phyloP scores from a whole-genome alignment of 2,113 vertebrate species.

The Notothenia coriiceps region DNA sequence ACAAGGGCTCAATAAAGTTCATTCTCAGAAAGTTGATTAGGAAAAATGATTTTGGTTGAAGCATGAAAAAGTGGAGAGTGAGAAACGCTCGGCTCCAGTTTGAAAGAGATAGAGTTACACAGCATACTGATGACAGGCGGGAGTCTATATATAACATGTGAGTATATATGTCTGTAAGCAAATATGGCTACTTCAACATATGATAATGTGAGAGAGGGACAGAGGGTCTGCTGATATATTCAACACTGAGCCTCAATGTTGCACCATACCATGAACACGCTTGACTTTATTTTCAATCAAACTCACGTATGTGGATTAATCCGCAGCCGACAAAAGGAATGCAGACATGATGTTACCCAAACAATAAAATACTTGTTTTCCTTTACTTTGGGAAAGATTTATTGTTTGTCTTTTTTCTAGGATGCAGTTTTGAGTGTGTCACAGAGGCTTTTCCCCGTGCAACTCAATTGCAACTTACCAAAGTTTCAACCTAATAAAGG shows the following conservation, averaged over 20 bases:
- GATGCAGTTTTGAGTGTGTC: too few species aligned
- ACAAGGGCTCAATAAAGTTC: not conserved
- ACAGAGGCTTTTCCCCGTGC: too few species aligned
- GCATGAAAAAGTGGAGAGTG: not conserved
- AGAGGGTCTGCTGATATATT: not conserved
- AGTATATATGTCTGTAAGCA: conserved; percentile 19
- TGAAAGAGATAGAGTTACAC: conserved; percentile 32
- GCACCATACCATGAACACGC: not conserved
- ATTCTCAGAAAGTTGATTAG: not conserved
- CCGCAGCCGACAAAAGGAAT: too few species aligned
- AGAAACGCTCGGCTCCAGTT: not conserved
- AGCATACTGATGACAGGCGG: conserved; percentile 26
- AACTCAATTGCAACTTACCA: too few species aligned
- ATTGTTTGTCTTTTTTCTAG: too few species aligned
- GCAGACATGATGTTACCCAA: too few species aligned
- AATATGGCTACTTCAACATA: conserved; percentile 20
- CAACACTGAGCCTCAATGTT: not conserved
- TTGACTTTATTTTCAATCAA: not conserved
- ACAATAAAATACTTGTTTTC: too few species aligned
- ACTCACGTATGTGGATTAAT: not conserved
- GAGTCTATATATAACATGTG: conserved; percentile 41
- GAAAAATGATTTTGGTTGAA: not conserved
- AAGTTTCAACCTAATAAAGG: too few species aligned
- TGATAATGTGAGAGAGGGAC: not conserved
- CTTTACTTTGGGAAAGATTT: too few species aligned